Percentiles rank a stretch among this genome's conserved stretches.
These are phyloP conservation scores for Rhamnusium bicolor DNA, from an alignment of 2,888 invertebrate species.

Conservation along the genomic window DNA sequence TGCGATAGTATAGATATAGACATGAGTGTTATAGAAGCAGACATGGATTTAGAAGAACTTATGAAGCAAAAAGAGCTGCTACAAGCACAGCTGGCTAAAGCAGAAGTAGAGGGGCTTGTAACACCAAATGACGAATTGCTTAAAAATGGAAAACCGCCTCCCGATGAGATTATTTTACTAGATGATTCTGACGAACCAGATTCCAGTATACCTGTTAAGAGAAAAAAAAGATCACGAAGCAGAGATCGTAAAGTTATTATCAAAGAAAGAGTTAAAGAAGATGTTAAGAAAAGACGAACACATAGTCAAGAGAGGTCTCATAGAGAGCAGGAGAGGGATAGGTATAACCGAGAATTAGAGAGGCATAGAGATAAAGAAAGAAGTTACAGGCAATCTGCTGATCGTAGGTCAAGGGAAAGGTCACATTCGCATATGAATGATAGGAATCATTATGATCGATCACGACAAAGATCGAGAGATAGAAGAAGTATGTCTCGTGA, in stretches of 20 bases:
- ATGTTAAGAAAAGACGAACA: constrained; percentile 40
- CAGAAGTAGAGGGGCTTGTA: constrained; percentile 73
- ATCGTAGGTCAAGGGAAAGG: constrained; percentile 63
- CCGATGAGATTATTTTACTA: constrained; percentile 77
- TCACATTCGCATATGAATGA: constrained; percentile 49
- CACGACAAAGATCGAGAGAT: constrained; percentile 59
- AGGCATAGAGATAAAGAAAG: constrained; percentile 66
- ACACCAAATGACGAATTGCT: constrained; percentile 50
- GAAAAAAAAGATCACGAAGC: constrained; percentile 68
- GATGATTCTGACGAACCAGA: constrained; percentile 76
- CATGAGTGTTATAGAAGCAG: constrained; percentile 85
- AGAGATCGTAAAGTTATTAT: constrained; percentile 68
- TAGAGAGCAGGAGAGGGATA: constrained; percentile 45
- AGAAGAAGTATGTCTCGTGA: constrained; percentile 65
- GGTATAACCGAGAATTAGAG: constrained; percentile 50
- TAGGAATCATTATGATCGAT: constrained; percentile 42
- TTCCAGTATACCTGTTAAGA: constrained; percentile 19
- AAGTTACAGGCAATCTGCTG: constrained; percentile 17
- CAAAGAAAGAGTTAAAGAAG: constrained; percentile 59
- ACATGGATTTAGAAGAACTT: constrained; percentile 89
- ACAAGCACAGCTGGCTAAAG: constrained; percentile 86
- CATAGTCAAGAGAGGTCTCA: constrained; percentile 33
- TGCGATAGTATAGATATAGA: constrained; percentile 81
- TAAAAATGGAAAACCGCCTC: constrained; percentile 68
- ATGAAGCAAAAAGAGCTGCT: constrained; percentile 91